Base-by-base conservation (phyloP, 1,140 invertebrate genomes). In the Meloidogyne chitwoodi region DNA sequence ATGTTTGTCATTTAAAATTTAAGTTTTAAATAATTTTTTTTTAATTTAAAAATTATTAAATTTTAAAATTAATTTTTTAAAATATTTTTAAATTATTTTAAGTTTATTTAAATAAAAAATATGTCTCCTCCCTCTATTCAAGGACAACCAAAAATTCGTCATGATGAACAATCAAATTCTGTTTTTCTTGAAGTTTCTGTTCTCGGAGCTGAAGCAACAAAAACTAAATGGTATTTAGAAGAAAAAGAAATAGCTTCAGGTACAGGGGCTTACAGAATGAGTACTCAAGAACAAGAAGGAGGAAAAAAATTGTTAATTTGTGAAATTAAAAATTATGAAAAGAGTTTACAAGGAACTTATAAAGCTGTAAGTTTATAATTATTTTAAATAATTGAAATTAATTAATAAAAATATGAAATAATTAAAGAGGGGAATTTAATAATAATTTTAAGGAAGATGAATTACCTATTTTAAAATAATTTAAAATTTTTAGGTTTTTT, bases 311-410 rank as follows among this genome's bases (percentile, higher is more conserved):
- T 80, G 67, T 75, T 87, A 44, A 68, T 71, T 62, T 87, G 85
- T 72, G 84, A 86, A 73, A 86, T 86, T 66, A 85, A 86, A 86
- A 86, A 87, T 69, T 86, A 87, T 61, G 84, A 87, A 65, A 86
- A 86, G 61, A 62, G 80, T 6, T 68, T 87, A 38, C 84, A 85
- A 38, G 85, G 85, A 69, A 80, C 75, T n/a, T 86, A 86, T 83
- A 86, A 86, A 79, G 82, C 78, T 14, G 48, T 56, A 8, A 56
- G 48, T 56, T 41, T 41, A 14, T n/a, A 56, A 4, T 56, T 5
- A n/a, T 8, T n/a, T 4, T n/a, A n/a, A n/a, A 2, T 44, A 16
- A 19, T 16, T 16, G 10, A 14, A 19, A 48, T 48, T 31, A 31
- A 31, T 31, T 31, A 31, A 31, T 31, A 31, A 31, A 31, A 31